Evolutionary conservation across 1,140 invertebrate genomes (phyloP), one percentile per base, ranked within the genome.

Genomic region (Papilio helenus): DNA sequence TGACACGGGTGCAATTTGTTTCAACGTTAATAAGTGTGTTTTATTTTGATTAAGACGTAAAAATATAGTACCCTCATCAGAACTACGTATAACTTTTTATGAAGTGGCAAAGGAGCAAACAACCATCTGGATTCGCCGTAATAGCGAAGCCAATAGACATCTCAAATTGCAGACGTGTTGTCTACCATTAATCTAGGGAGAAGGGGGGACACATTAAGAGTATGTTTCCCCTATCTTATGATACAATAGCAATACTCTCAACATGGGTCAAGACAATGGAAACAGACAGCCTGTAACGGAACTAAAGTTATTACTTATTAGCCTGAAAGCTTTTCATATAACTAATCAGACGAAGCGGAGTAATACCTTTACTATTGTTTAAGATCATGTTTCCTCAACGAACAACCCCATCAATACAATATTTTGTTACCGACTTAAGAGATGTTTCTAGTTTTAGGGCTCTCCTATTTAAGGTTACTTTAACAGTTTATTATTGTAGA

Each of bases 1-100:
- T 68, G 61, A 68, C 61, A 68, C 61, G 61, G 16, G 10, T 1
- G 61, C 61, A 68, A 68, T 68, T 68, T 68, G 61, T 68, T 68
- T 18, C 23, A 68, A 68, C 61, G 14, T 68, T 68, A 68, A 68
- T 18, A 68, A 68, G 61, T 29, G 61, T 29, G 61, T 34, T 29
- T 68, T 68, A 68, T 68, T 68, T 68, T 68, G 61, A 29, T 55
- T n/a, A 29, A 61, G 58, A 61, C 58, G 23, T 61, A 3, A 65
- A 65, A 65, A 65, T 65, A 65, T 65, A 18, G 34, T 65, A 14
- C 2, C 10, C 61, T 29, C 26, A 26, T 29, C 23, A n/a, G 51
- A 55, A 18, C 12, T 65, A 65, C 26, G 3, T 16, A 14, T 61
- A 61, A 23, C 20, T 61, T 26, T 12, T 46, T 14, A 46, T 14